phyloP scores from a whole-genome alignment of 2,797 vertebrate genomes.

The Podarcis siculus region DNA sequence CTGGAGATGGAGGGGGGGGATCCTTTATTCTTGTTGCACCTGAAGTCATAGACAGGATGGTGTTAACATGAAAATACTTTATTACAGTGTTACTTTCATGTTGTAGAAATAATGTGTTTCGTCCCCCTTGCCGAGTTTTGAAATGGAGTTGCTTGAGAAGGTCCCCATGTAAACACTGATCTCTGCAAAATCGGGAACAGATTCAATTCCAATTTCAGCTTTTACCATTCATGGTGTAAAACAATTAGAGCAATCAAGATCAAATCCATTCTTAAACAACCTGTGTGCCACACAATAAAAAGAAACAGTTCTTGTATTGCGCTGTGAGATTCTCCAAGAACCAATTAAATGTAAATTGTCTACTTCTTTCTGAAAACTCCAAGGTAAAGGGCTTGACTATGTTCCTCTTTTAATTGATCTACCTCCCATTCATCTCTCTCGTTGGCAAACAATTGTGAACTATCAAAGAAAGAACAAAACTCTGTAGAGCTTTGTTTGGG shows the following conservation, averaged over 20 bases:
- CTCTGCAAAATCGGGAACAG: not conserved
- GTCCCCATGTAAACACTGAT: not conserved
- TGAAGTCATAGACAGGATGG: not conserved
- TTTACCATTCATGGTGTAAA: not conserved
- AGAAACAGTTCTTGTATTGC: not conserved
- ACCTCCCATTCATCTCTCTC: not conserved
- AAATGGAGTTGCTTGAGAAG: constrained; percentile 7
- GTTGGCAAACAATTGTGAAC: not conserved
- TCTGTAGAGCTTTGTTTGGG: not conserved
- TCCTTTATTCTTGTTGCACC: too few relatives aligned
- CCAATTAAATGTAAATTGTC: not conserved
- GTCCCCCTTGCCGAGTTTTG: not conserved
- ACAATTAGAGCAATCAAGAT: constrained; percentile 15
- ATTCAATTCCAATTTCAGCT: constrained; percentile 11
- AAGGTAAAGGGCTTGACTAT: not conserved
- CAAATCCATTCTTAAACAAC: constrained; percentile 10
- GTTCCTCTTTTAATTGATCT: not conserved
- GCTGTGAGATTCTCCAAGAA: not conserved
- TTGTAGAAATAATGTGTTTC: not conserved
- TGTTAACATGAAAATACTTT: not conserved
- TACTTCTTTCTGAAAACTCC: not conserved
- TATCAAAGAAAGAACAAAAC: not conserved
- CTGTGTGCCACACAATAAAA: constrained; percentile 8
- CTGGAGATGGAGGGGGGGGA: too few relatives aligned
- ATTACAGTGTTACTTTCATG: not conserved